Evolutionary conservation across 2,888 invertebrate species (phyloP).

Genomic region (Dusona sp.): DNA sequence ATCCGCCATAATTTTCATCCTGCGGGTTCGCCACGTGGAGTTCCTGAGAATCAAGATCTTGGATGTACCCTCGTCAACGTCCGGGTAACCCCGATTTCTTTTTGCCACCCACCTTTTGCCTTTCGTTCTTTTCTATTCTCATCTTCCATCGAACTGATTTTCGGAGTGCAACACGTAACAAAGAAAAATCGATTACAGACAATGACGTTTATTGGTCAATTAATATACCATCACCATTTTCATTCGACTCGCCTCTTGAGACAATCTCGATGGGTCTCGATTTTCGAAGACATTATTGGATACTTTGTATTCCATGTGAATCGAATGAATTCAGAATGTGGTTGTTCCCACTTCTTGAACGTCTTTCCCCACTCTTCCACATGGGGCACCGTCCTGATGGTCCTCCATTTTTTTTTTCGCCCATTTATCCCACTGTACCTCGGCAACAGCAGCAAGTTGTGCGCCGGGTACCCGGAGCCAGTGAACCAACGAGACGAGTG

Average conservation of each 20-base stretch:
- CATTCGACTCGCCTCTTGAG: slow-evolving; percentile 19
- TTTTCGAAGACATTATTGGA: slow-evolving; percentile 53
- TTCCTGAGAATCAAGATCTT: slow-evolving; percentile 38
- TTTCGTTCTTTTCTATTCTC: background rate
- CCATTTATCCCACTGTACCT: slow-evolving; percentile 19
- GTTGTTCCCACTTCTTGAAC: slow-evolving; percentile 45
- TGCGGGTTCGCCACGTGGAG: slow-evolving; percentile 11
- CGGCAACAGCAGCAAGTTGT: slow-evolving; percentile 49
- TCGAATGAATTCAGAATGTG: slow-evolving; percentile 57
- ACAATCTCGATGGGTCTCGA: slow-evolving; percentile 36
- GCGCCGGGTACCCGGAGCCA: slow-evolving; percentile 59
- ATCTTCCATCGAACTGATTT: slow-evolving; percentile 22
- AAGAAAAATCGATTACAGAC: slow-evolving; percentile 46
- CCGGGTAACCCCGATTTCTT: slow-evolving; percentile 35
- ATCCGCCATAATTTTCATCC: slow-evolving; percentile 50
- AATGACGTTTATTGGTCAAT: slow-evolving; percentile 58
- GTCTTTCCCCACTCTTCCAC: slow-evolving; percentile 41
- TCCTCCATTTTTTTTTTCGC: slow-evolving; percentile 55
- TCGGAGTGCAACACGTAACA: background rate
- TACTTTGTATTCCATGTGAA: slow-evolving; percentile 62
- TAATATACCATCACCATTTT: slow-evolving; percentile 55
- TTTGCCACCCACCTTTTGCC: slow-evolving; percentile 12
- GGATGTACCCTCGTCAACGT: slow-evolving; percentile 60
- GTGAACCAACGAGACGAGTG: slow-evolving; percentile 66
- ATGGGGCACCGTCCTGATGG: slow-evolving; percentile 21